Percentiles rank a stretch among this genome's conserved stretches.
Conservation (phyloP, 2,888 invertebrate genomes). For the Synergus japonicus region DNA sequence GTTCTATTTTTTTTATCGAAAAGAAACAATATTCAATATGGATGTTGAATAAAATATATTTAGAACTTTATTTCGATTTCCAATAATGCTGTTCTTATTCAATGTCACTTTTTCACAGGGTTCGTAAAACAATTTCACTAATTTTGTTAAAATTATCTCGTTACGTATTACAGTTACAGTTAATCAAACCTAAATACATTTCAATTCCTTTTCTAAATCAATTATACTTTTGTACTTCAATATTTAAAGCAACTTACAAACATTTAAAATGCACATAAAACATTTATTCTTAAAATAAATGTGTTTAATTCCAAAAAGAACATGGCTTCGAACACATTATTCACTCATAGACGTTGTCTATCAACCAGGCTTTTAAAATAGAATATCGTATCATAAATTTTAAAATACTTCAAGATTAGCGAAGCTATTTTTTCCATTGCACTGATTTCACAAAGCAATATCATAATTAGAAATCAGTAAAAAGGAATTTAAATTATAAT, state of each 20-base stretch:
- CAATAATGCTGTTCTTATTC: constrained; percentile 28
- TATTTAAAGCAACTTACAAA: background rate
- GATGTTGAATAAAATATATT: constrained; percentile 69
- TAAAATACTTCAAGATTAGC: constrained; percentile 1
- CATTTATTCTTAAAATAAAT: background rate
- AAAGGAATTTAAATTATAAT: constrained; percentile 4
- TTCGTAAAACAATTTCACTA: background rate
- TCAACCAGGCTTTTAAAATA: constrained; percentile 2
- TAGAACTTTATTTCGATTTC: constrained; percentile 63
- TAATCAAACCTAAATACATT: background rate
- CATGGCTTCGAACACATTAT: constrained; percentile 2
- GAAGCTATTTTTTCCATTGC: background rate
- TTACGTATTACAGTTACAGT: background rate
- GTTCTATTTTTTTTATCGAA: constrained; percentile 2
- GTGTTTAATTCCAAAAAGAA: background rate
- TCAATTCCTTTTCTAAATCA: background rate
- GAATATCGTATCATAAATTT: background rate
- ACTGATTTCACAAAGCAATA: background rate
- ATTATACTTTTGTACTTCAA: background rate
- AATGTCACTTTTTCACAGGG: background rate
- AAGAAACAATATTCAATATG: constrained; percentile 54
- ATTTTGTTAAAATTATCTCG: background rate
- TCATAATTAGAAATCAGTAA: background rate
- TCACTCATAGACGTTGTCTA: background rate
- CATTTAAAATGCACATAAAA: constrained; percentile 1